Evolutionary conservation across 35 echinoderm and acorn worm genomes (phyloP).

Genomic region (Apostichopus parvimensis): DNA sequence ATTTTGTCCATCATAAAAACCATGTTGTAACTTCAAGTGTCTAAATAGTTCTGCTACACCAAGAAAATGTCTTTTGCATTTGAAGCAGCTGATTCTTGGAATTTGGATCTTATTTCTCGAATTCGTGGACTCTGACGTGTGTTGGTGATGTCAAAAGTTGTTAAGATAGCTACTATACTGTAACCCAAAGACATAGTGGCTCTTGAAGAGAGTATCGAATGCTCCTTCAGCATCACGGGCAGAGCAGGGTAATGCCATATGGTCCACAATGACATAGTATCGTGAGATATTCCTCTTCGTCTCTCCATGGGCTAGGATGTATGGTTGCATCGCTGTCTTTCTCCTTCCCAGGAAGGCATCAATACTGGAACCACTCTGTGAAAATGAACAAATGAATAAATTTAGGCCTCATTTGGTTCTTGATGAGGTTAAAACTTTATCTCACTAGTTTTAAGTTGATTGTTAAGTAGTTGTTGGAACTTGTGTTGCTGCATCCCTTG

Average conservation of each 20-base stretch:
- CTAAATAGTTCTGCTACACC: conserved; percentile 20
- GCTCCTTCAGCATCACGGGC: conserved; percentile 27
- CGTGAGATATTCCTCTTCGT: background rate
- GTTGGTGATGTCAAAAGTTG: conserved; percentile 31
- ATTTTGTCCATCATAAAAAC: conserved; percentile 47
- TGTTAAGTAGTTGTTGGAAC: too few relatives aligned
- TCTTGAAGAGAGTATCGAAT: conserved; percentile 29
- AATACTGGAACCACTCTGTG: conserved; percentile 17
- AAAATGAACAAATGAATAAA: background rate
- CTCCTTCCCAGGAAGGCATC: conserved; percentile 24
- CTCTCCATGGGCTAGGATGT: conserved; percentile 12
- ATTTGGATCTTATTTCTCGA: conserved; percentile 16
- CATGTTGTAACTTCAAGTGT: conserved; percentile 35
- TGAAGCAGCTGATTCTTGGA: conserved; percentile 51
- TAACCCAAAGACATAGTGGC: conserved; percentile 35
- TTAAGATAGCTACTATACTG: background rate
- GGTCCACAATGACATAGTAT: conserved; percentile 42
- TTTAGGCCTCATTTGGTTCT: too few relatives aligned
- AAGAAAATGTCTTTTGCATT: conserved; percentile 17
- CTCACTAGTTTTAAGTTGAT: background rate
- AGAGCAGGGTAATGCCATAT: conserved; percentile 13
- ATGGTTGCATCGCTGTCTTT: conserved; percentile 27
- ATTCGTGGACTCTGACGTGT: background rate
- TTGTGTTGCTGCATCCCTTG: too few relatives aligned
- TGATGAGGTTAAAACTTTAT: too few relatives aligned